Evolutionary conservation across 2,797 vertebrate genomes (phyloP).

Genomic region (Cirrhinus molitorella): DNA sequence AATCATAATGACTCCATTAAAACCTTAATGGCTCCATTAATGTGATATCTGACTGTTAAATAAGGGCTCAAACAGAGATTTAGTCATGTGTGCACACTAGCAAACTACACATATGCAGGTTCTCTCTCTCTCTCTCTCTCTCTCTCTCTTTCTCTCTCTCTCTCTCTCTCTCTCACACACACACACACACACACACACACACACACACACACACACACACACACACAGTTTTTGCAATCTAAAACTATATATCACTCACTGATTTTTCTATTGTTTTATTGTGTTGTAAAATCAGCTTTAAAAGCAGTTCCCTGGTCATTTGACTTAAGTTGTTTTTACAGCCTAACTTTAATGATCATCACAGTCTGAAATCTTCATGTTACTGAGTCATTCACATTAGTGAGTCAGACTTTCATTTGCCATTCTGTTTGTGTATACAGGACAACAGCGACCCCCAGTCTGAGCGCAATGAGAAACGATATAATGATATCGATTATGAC

Average conservation of each 20-base stretch:
- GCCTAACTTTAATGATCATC: not conserved
- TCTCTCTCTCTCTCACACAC: no score
- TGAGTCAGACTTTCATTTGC: constrained; percentile 7
- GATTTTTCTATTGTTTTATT: not conserved
- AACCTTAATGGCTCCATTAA: constrained; percentile 29
- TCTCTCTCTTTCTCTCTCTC: no score
- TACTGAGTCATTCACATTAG: constrained; percentile 28
- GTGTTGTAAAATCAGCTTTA: not conserved
- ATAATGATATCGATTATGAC: constrained; percentile 67
- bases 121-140: no score
- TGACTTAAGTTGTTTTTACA: not conserved
- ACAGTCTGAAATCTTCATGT: not conserved
- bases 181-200: no score
- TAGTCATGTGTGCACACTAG: not conserved
- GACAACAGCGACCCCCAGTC: constrained; percentile 16
- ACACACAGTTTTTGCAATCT: not conserved
- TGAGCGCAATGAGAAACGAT: constrained; percentile 61
- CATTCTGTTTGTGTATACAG: constrained; percentile 33
- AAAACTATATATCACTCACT: constrained; percentile 2
- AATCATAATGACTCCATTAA: constrained; percentile 11
- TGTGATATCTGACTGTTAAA: constrained; percentile 42
- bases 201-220: no score
- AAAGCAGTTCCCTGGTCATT: not conserved
- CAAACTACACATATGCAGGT: not conserved
- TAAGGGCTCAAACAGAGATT: constrained; percentile 13